A percentile compares a stretch with the other conserved stretches of the same genome.
Evolutionary conservation across 2,113 vertebrate genomes (phyloP).

Genomic region (Seriola aureovittata): DNA sequence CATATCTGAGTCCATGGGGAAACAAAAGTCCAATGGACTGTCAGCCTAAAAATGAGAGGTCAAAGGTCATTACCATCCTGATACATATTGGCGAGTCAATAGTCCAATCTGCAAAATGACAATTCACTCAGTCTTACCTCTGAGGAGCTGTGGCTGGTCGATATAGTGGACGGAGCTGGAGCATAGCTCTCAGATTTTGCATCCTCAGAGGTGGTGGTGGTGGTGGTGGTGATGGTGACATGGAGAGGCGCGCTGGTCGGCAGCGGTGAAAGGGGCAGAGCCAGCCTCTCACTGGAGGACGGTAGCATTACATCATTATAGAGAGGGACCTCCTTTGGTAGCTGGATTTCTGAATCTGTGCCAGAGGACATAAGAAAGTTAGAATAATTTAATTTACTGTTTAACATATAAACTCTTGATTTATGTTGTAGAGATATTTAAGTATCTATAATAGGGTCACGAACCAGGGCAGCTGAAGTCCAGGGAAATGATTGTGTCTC

Average conservation of each 20-base stretch:
- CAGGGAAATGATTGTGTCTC: slow-evolving; percentile 93
- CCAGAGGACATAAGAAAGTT: neutral
- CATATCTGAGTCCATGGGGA: slow-evolving; percentile 93
- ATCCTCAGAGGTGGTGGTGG: slow-evolving; percentile 84
- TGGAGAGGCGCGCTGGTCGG: slow-evolving; percentile 88
- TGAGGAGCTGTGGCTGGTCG: slow-evolving; percentile 85
- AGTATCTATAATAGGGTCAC: slow-evolving; percentile 46
- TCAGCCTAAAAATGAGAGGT: slow-evolving; percentile 83
- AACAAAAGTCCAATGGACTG: slow-evolving; percentile 90
- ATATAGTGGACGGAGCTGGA: slow-evolving; percentile 82
- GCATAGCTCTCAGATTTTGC: slow-evolving; percentile 84
- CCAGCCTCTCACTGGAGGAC: slow-evolving; percentile 90
- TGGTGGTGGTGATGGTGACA: slow-evolving; percentile 84
- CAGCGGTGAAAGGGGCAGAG: slow-evolving; percentile 91
- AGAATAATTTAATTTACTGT: neutral
- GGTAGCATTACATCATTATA: slow-evolving; percentile 98
- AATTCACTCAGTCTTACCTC: slow-evolving; percentile 82
- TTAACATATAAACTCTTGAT: neutral
- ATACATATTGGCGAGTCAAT: neutral
- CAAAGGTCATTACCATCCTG: neutral
- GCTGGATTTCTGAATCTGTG: slow-evolving; percentile 89
- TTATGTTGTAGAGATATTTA: neutral
- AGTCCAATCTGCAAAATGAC: neutral
- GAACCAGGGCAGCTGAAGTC: slow-evolving; percentile 92
- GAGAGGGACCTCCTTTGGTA: slow-evolving; percentile 91